phyloP scores from a whole-genome alignment of 2,888 invertebrate species.

The Gymnoscelis rufifasciata region DNA sequence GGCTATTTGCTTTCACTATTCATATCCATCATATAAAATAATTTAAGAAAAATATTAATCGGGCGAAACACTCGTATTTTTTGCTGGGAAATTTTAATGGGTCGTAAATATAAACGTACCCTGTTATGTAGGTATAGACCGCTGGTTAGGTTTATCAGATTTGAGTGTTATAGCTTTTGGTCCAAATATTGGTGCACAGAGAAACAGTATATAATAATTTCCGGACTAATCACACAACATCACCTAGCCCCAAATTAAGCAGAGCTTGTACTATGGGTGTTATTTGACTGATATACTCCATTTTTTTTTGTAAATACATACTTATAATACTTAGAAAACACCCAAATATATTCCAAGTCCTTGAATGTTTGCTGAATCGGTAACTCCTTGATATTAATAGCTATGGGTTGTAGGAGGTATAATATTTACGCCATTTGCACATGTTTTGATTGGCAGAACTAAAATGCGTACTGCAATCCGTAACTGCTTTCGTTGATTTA shows the following conservation, averaged over 20 bases:
- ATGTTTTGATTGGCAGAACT: background rate
- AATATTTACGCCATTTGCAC: background rate
- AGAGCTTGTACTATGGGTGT: no score
- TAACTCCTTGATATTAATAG: slow-evolving; percentile 1
- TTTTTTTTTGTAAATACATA: no score
- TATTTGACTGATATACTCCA: no score
- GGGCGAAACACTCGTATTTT: no score
- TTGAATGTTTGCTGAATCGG: slow-evolving; percentile 5
- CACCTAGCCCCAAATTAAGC: no score
- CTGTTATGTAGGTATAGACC: slow-evolving; percentile 4
- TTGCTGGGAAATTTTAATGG: background rate
- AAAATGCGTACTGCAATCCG: no score
- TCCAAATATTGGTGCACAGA: slow-evolving; percentile 7
- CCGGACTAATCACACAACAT: no score
- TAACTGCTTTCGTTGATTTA: no score
- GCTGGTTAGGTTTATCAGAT: no score
- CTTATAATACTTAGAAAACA: no score
- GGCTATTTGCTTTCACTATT: slow-evolving; percentile 17
- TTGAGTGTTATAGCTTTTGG: background rate
- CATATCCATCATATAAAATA: slow-evolving; percentile 4
- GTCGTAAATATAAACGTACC: background rate
- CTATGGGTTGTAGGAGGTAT: background rate
- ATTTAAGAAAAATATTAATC: no score
- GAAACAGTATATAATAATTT: background rate
- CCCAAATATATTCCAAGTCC: slow-evolving; percentile 6